Conservation (phyloP, 2,113 vertebrate species). For the Chlorocebus sabaeus region DNA sequence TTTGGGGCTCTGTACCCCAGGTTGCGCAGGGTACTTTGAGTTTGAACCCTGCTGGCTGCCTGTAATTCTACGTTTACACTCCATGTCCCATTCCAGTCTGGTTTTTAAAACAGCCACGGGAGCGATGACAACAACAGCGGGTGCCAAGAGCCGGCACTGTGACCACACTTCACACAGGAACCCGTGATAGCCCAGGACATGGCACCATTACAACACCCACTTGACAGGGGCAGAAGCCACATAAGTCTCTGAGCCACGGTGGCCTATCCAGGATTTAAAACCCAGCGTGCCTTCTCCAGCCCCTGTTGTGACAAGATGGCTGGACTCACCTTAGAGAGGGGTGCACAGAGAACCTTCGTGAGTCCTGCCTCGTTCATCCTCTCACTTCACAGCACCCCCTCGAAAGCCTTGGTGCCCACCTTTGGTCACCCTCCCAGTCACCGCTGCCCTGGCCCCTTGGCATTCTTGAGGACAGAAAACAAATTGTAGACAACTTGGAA, state of each 20-base stretch:
- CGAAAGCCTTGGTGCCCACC: no score
- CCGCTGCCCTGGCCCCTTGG: background rate
- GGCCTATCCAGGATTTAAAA: background rate
- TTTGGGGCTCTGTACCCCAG: background rate
- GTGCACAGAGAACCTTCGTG: fast-evolving
- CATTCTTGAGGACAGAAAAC: background rate
- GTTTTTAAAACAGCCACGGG: background rate
- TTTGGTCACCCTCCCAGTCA: no score
- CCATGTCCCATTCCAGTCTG: background rate
- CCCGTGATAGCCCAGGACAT: fast-evolving
- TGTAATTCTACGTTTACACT: background rate
- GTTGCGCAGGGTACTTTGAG: background rate
- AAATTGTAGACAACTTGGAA: background rate
- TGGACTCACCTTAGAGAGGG: background rate
- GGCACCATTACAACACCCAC: no score
- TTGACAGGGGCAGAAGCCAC: background rate
- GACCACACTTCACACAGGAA: background rate
- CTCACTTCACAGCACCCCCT: background rate
- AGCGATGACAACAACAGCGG: background rate
- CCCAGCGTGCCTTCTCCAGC: background rate
- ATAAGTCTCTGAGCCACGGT: fast-evolving
- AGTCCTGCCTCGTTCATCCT: background rate
- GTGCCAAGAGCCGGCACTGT: background rate
- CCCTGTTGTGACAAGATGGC: background rate
- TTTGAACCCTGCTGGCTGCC: background rate